Percentiles rank a stretch among this genome's conserved stretches.
phyloP scores from a whole-genome alignment of 2,888 invertebrate genomes.

The Mylabris sibirica region DNA sequence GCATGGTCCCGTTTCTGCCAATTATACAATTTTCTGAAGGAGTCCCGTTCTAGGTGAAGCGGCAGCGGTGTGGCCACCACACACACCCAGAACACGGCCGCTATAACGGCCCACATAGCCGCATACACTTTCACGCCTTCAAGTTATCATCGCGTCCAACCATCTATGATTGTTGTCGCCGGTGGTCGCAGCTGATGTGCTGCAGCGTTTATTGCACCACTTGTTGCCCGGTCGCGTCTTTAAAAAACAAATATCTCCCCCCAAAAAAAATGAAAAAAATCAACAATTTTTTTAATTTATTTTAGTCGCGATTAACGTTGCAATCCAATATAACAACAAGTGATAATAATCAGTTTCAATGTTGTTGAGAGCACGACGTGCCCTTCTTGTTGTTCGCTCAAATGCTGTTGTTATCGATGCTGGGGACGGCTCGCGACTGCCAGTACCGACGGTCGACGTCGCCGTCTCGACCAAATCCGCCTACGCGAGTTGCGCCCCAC shows the following conservation, averaged over 20 bases:
- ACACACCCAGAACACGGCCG: conserved; percentile 59
- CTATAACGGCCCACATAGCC: conserved; percentile 59
- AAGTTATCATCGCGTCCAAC: conserved; percentile 57
- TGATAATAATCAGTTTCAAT: neutral
- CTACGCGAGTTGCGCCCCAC: conserved; percentile 49
- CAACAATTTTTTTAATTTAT: neutral
- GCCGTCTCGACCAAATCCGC: conserved; percentile 54
- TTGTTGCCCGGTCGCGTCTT: conserved; percentile 50
- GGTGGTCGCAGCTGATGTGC: conserved; percentile 45
- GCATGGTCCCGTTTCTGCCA: conserved; percentile 57
- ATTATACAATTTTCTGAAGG: conserved; percentile 51
- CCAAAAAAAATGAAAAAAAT: no score
- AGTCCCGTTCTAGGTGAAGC: conserved; percentile 57
- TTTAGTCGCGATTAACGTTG: neutral
- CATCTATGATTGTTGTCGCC: conserved; percentile 43
- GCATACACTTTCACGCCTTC: conserved; percentile 51
- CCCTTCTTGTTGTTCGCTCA: neutral
- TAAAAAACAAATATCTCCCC: conserved; percentile 8
- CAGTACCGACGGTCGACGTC: conserved; percentile 59
- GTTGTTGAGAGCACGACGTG: neutral
- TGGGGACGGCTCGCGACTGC: conserved; percentile 62
- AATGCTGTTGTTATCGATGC: conserved; percentile 41
- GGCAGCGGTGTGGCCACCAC: conserved; percentile 60
- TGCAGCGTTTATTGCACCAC: conserved; percentile 49
- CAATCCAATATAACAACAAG: no score